Percentiles rank a stretch among this genome's conserved stretches.
Conservation (phyloP, 2,797 vertebrate genomes). For the Epinephelus coioides region DNA sequence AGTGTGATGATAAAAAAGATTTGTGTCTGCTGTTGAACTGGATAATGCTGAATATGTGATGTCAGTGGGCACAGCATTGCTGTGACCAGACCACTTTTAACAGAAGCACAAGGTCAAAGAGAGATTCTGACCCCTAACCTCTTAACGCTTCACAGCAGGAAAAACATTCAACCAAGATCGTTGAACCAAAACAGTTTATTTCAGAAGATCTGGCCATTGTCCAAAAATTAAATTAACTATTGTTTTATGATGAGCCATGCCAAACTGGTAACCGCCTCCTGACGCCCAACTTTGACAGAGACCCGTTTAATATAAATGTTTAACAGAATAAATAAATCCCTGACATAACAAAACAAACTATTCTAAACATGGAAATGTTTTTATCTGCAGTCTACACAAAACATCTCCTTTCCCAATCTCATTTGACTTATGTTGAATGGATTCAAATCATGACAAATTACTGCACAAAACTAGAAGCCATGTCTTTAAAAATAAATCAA, state of each 20-base stretch:
- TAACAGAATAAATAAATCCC: conserved; percentile 31
- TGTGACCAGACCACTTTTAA: not conserved
- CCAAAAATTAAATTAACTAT: conserved; percentile 20
- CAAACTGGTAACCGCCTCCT: conserved; percentile 24
- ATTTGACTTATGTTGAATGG: conserved; percentile 41
- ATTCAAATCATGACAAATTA: conserved; percentile 46
- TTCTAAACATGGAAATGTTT: conserved; percentile 18
- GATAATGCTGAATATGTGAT: conserved; percentile 47
- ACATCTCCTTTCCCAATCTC: conserved; percentile 18
- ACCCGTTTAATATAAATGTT: conserved; percentile 10
- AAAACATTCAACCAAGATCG: conserved; percentile 19
- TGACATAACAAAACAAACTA: conserved; percentile 35
- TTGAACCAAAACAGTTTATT: not conserved
- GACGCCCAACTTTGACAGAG: not conserved
- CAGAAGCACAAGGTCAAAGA: conserved; percentile 31
- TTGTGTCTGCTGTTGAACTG: conserved; percentile 5
- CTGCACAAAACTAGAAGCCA: not conserved
- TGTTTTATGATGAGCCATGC: conserved; percentile 8
- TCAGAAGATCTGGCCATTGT: conserved; percentile 17
- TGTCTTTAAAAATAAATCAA: conserved; percentile 51
- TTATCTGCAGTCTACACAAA: conserved; percentile 45
- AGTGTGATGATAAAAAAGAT: not conserved
- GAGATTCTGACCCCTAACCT: conserved; percentile 35
- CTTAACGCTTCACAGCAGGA: conserved; percentile 10
- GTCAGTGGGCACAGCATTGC: conserved; percentile 1